A percentile compares a stretch with the other conserved stretches of the same genome.
phyloP scores from a whole-genome alignment of 1,140 invertebrate genomes.

The Lethrus apterus region DNA sequence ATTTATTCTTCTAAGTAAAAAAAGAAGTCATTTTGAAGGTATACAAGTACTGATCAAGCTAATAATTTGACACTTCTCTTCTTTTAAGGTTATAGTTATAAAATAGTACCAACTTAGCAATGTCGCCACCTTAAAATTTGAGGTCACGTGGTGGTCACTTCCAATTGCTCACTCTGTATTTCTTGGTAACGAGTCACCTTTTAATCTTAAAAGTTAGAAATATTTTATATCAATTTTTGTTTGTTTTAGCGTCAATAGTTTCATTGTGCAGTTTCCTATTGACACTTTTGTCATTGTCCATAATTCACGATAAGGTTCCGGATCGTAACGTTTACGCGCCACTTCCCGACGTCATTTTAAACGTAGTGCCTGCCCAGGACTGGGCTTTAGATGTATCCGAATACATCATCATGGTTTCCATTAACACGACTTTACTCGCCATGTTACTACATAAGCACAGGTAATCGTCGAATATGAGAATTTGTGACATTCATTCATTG shows the following conservation, averaged over 20 bases:
- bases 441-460: slow-evolving; percentile 79
- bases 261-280: slow-evolving; percentile 54
- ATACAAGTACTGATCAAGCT: too few species aligned
- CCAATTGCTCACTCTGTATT: too few species aligned
- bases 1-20: too few species aligned
- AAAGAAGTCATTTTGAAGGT: too few species aligned
- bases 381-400: slow-evolving; percentile 81
- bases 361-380: slow-evolving; percentile 60
- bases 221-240: too few species aligned
- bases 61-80: too few species aligned
- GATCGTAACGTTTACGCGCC: slow-evolving; percentile 61
- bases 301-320: slow-evolving; percentile 79
- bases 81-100: too few species aligned
- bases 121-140: too few species aligned
- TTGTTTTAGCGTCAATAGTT: slow-evolving; percentile 52
- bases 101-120: too few species aligned
- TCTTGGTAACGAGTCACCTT: too few species aligned
- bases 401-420: slow-evolving; percentile 75
- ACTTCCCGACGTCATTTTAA: slow-evolving; percentile 73
- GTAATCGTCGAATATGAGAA: slow-evolving; percentile 38
- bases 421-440: slow-evolving; percentile 63
- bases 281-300: slow-evolving; percentile 63
- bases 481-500: not conserved
- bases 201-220: too few species aligned
- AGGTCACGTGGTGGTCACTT: too few species aligned